Base-by-base conservation (phyloP, 2,888 invertebrate species). In the Halictus quadricinctus region DNA sequence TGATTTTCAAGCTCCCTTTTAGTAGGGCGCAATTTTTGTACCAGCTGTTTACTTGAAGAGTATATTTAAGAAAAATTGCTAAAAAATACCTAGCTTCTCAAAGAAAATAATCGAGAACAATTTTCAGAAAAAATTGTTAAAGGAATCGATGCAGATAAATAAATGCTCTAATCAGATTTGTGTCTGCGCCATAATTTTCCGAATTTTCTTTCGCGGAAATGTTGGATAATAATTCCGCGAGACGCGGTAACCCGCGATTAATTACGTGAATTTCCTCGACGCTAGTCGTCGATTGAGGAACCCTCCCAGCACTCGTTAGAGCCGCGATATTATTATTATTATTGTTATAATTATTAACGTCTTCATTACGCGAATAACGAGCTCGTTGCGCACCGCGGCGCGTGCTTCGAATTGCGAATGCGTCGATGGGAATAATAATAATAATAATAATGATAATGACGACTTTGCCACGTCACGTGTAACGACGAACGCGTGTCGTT, bases 261-360 rank as follows among this genome's bases (percentile, higher is more conserved):
- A 66, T 66, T 66, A 8, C 66, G 3, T 7, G 66, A 36, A 36
- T 29, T 66, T 66, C 29, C 29, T 29, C 18, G 8, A 15, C 36
- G 15, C 15, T 15, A 36, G 36, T 29, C 29, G 66, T 15, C 66
- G 66, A 36, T 66, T 29, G 36, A 18, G 66, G 1, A 29, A 36
- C 21, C 8, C 54, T 8, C 8, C 54, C 8, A 29, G 66, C 29
- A 66, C 66, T 36, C 66, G 36, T 66, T 66, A 18, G 29, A 36
- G 66, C 36, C 36, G 7, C 18, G 7, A 18, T 15, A 36, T 66
- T 66, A 66, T 66, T 66, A 29, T 36, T 36, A 36, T 66, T 60
- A 60, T 60, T 60, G 13, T 66, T 18, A 36, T 36, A 66, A 66
- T 66, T 66, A 36, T 66, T 66, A 66, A 66, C 66, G 66, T 66